phyloP scores from a whole-genome alignment of 64 coral and sea anemone genomes.

The Stylophora pistillata region DNA sequence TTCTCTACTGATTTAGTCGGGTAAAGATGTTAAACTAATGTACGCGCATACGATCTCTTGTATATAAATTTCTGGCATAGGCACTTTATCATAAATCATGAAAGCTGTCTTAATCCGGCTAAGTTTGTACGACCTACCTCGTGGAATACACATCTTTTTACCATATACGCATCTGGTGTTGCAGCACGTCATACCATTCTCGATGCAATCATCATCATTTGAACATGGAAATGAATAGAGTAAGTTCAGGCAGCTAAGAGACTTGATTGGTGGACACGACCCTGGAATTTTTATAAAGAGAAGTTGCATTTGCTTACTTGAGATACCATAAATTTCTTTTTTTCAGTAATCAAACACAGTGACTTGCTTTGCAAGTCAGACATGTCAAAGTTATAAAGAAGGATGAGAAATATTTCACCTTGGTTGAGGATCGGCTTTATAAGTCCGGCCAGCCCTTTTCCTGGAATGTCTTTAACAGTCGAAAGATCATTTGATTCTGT shows the following conservation, averaged over 20 bases:
- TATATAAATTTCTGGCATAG: too few relatives aligned
- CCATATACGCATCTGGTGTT: conserved; percentile 71
- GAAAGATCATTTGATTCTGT: conserved; percentile 26
- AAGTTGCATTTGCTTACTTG: too few relatives aligned
- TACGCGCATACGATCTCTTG: too few relatives aligned
- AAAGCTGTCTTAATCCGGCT: neutral
- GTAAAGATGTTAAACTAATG: too few relatives aligned
- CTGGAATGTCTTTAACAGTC: neutral
- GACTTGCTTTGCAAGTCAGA: too few relatives aligned
- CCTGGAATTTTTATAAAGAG: conserved; percentile 32
- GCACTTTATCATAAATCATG: neutral
- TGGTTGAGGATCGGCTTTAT: conserved; percentile 34
- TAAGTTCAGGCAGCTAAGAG: conserved; percentile 74
- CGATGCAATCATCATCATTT: conserved; percentile 86
- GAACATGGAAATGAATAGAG: conserved; percentile 89
- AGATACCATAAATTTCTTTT: too few relatives aligned
- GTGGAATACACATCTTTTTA: conserved; percentile 81
- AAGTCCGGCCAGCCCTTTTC: neutral
- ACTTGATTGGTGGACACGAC: conserved; percentile 62
- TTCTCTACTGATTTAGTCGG: too few relatives aligned
- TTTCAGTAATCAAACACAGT: too few relatives aligned
- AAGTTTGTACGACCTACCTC: conserved; percentile 56
- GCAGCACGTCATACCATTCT: conserved; percentile 92
- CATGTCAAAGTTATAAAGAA: too few relatives aligned
- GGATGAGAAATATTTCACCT: neutral